Base-by-base conservation (phyloP, 2,888 invertebrate genomes). In the Poecilobothrus nobilitatus region DNA sequence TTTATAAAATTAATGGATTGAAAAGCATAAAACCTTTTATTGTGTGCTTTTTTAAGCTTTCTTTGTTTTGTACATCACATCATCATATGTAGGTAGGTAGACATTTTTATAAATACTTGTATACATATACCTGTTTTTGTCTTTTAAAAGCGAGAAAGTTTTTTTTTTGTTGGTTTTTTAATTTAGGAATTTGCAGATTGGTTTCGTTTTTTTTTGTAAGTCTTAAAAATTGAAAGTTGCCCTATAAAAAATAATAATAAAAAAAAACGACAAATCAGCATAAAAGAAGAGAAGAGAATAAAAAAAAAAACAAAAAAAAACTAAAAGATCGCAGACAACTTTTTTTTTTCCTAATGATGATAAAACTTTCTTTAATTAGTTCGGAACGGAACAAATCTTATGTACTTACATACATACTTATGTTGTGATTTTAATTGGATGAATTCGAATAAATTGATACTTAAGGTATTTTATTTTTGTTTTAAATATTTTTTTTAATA, bases 11-110 rank as follows among this genome's bases (percentile, higher is more conserved):
- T 27, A 27, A 27, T 27, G 27, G 27, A 27, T 27, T 27, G 27
- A 53, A 53, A 18, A n/a, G 15, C 53, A 41, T 41, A 41, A 53
- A 53, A 53, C 53, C 53, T 53, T 53, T 53, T 53, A 53, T 53
- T 53, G n/a, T 53, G 53, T 53, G 53, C 53, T 53, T 53, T 53
- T 41, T 53, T 53, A 53, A 53, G 53, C 53, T 53, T 53, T 53
- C n/a, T n/a, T 37, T 37, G 12, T 10, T 10, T 37, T 12, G 12
- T 37, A 7, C 37, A 27, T 41, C 41, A 7, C 37, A 27, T 41
- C 41, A 41, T 41, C 15, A 41, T 12, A 41, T 41, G 41, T 3
- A 41, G 41, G 41, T 41, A 12, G 41, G 41, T 41, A 12, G 41
- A 15, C 41, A 41, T 41, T 41, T 12, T 41, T 2, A 41, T 41